Evolutionary conservation across 2,113 vertebrate genomes (phyloP), one percentile per base, ranked within the genome.

Genomic region (Heterocephalus glaber): DNA sequence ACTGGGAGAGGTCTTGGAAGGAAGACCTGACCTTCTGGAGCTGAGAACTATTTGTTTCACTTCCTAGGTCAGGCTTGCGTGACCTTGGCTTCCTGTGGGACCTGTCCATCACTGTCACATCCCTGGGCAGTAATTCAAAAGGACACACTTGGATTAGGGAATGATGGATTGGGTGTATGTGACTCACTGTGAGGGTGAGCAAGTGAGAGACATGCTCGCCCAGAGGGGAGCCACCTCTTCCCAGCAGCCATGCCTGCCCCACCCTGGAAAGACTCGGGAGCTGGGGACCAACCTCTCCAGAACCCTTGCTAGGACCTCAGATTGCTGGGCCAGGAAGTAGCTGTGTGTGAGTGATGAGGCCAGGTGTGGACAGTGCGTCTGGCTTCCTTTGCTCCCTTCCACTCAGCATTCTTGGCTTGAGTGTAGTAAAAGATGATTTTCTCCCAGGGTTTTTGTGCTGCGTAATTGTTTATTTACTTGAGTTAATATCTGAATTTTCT

Each of bases 31-130:
- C 35, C 28, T 28, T 44, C 19, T n/a, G 12, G 56, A 47, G 14
- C 72, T 1, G 24, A 30, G 30, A 14, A 1, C 80, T 10, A 0
- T 49, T n/a, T 7, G 6, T 16, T 52, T 19, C 44, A 22, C 20
- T 58, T 33, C 16, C 60, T 5, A 13, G 20, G 1, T 63, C 17
- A 26, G 80, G 16, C 61, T 76, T 92, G 93, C 41, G 24, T 97
- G 98, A 65, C 94, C 97, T 72, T 97, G 98, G 96, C 97, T 97
- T 94, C 95, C 61, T 0, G 0, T 0, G 0, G 80, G 19, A 3
- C 1, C 2, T 4, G 47, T 33, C 0, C 26, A 0, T 58, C 80
- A 5, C 83, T 3, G 68, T 68, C 93, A 10, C 4, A 4, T 52
- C 1, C 38, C 63, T 52, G 17, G 14, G 44, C 3, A 30, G 0